Evolutionary conservation across 2,797 vertebrate species (phyloP).

Genomic region (Balearica regulorum): DNA sequence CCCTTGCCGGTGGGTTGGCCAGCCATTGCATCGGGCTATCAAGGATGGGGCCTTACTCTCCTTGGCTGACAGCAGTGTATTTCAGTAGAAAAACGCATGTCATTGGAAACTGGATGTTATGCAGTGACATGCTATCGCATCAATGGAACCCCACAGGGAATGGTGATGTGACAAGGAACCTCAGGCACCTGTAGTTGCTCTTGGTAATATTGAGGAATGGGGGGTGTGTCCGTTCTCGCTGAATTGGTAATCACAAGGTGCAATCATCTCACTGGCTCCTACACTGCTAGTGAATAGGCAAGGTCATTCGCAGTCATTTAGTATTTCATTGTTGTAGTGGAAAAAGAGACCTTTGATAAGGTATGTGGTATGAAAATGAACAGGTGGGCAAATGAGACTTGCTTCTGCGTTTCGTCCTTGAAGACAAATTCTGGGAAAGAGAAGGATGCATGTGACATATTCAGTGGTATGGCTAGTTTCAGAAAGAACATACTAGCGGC

Average conservation of each 20-base stretch:
- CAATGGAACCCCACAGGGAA: neutral
- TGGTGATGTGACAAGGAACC: neutral
- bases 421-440: neutral
- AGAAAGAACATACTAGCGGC: neutral
- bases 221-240: neutral
- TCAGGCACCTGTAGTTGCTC: neutral
- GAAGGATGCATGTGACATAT: neutral
- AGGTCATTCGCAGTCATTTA: neutral
- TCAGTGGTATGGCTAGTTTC: neutral
- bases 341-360: neutral
- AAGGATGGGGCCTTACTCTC: neutral
- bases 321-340: neutral
- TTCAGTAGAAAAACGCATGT: neutral
- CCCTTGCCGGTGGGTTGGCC: neutral
- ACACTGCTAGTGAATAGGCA: neutral
- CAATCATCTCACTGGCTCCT: neutral
- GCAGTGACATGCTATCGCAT: neutral
- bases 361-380: neutral
- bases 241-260: neutral
- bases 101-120: neutral
- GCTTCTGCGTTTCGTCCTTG: neutral
- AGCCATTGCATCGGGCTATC: accelerated
- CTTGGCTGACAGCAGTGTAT: neutral
- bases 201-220: neutral
- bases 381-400: neutral